phyloP scores from a whole-genome alignment of 2,888 invertebrate genomes.

The Alentia gelatinosa region DNA sequence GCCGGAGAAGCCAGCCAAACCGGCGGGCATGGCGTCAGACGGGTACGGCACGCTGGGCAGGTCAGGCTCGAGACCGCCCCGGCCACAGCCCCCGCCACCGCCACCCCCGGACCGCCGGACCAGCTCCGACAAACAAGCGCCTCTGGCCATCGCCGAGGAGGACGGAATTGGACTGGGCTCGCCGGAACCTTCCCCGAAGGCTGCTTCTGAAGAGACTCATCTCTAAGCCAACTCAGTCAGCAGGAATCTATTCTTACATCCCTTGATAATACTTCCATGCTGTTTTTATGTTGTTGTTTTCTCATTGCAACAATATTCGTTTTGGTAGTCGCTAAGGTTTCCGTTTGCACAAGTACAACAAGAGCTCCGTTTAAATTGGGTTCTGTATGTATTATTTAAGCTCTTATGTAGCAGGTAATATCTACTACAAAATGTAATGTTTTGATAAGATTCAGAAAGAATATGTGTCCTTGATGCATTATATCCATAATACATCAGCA shows the following conservation, averaged over 20 bases:
- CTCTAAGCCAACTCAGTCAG: not conserved
- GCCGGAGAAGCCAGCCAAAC: constrained; percentile 47
- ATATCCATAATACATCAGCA: too few species aligned
- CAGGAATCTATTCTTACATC: not conserved
- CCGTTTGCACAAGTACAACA: not conserved
- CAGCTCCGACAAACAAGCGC: constrained; percentile 37
- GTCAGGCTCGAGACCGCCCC: constrained; percentile 7
- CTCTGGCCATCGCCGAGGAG: constrained; percentile 27
- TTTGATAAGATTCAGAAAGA: not conserved
- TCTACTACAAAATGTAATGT: too few species aligned
- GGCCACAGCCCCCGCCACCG: constrained; percentile 54
- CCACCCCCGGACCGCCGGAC: constrained; percentile 41
- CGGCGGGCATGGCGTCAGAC: not conserved
- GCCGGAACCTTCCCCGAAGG: not conserved
- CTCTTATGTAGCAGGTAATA: not conserved
- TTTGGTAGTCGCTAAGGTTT: constrained; percentile 40
- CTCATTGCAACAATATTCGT: not conserved
- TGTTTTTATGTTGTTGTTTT: not conserved
- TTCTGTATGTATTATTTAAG: not conserved
- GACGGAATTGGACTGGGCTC: not conserved
- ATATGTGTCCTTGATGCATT: not conserved
- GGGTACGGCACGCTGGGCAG: not conserved
- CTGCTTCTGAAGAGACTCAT: constrained; percentile 4
- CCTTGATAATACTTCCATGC: not conserved
- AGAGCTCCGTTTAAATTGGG: not conserved